phyloP scores from a whole-genome alignment of 2,113 vertebrate species.

The Phoenicopterus ruber region DNA sequence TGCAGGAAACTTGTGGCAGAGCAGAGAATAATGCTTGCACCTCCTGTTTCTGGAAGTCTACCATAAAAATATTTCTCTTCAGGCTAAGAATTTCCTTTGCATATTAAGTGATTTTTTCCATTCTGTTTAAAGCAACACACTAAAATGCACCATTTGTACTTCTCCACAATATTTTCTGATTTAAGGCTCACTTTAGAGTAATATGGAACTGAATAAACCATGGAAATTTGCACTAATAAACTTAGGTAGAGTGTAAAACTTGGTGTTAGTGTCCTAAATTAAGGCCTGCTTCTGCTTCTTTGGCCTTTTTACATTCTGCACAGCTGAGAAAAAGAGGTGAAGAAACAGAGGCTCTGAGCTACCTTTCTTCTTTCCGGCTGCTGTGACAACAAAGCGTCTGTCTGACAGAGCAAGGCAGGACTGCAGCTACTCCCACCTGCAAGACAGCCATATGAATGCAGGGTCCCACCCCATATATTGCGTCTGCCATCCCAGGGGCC shows the following conservation, averaged over 20 bases:
- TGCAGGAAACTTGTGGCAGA: background rate
- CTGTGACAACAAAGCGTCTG: background rate
- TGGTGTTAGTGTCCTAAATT: background rate
- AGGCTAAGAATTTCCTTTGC: slow-evolving; percentile 36
- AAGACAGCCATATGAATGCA: background rate
- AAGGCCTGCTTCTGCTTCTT: background rate
- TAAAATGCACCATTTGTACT: slow-evolving; percentile 34
- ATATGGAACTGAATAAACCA: slow-evolving; percentile 29
- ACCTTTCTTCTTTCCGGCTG: background rate
- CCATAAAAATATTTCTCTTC: slow-evolving; percentile 25
- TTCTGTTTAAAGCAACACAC: slow-evolving; percentile 48
- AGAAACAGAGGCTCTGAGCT: background rate
- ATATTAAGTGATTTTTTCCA: slow-evolving; percentile 36
- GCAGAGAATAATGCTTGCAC: background rate
- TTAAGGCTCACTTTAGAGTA: slow-evolving; percentile 49
- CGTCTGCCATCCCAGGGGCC: background rate
- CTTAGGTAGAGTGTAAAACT: slow-evolving; percentile 10
- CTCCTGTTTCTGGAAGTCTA: slow-evolving; percentile 1
- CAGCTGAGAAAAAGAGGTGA: background rate
- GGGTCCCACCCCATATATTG: background rate
- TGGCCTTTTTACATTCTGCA: background rate
- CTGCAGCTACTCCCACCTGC: background rate
- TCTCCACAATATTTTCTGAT: slow-evolving; percentile 25
- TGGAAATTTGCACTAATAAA: slow-evolving; percentile 27
- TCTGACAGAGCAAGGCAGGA: background rate